phyloP scores from a whole-genome alignment of 1,140 invertebrate species.

The Brachionus plicatilis region DNA sequence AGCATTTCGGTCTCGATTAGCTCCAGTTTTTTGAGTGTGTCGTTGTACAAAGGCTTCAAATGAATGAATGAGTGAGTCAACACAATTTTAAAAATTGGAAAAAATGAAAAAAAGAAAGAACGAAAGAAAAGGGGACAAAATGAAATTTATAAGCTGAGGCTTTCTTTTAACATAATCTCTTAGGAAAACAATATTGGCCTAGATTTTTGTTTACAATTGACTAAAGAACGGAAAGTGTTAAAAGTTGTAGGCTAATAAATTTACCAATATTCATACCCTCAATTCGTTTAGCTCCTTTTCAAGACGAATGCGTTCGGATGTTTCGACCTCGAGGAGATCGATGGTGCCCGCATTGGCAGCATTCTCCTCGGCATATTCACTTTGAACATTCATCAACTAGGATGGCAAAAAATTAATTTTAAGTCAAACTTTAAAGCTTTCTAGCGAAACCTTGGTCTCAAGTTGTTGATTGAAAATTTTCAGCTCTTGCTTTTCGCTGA shows the following conservation, averaged over 20 bases:
- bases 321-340: conserved; percentile 79
- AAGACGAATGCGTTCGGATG: conserved; percentile 59
- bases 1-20: conserved; percentile 25
- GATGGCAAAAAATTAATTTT: conserved; percentile 48
- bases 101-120: neutral
- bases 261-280: conserved; percentile 55
- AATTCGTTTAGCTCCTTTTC: conserved; percentile 77
- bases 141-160: neutral
- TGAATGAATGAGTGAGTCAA: neutral
- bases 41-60: conserved; percentile 20
- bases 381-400: conserved; percentile 80
- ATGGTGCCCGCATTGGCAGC: conserved; percentile 77
- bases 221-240: neutral
- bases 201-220: conserved; percentile 11
- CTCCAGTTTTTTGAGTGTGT: conserved; percentile 26
- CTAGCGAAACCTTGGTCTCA: conserved; percentile 64
- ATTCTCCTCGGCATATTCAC: conserved; percentile 82
- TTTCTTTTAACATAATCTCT: conserved; percentile 7
- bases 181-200: conserved; percentile 19
- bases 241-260: neutral
- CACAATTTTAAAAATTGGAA: neutral
- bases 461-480: conserved; percentile 81
- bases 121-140: neutral
- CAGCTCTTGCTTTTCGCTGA: conserved; percentile 73
- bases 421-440: conserved; percentile 40